Evolutionary conservation across 2,888 invertebrate genomes (phyloP).

Genomic region (Aphidius colemani): DNA sequence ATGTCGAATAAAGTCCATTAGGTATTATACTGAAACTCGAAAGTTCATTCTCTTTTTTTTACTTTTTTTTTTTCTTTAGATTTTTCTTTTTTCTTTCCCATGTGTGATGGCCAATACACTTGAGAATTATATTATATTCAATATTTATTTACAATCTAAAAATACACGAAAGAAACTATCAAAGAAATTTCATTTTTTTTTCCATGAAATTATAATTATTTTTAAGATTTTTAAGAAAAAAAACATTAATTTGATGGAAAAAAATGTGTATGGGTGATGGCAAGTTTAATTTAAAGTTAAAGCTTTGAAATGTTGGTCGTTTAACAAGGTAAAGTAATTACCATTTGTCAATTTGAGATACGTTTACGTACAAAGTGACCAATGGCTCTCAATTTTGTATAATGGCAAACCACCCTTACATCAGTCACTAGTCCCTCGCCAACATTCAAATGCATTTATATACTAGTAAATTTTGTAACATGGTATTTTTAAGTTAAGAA

Average conservation of each 20-base stretch:
- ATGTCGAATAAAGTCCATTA: conserved; percentile 61
- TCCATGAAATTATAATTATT: not conserved
- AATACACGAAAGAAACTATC: too few relatives aligned
- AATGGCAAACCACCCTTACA: conserved; percentile 57
- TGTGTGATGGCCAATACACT: conserved; percentile 28
- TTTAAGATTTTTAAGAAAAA: too few relatives aligned
- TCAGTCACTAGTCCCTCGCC: conserved; percentile 53
- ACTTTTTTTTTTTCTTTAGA: too few relatives aligned
- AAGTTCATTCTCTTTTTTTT: too few relatives aligned
- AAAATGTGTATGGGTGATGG: conserved; percentile 16
- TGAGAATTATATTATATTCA: conserved; percentile 19
- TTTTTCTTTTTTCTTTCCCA: not conserved
- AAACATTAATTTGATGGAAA: too few relatives aligned
- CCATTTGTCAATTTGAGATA: conserved; percentile 61
- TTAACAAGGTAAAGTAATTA: conserved; percentile 60
- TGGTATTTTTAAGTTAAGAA: too few relatives aligned
- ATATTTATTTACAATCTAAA: not conserved
- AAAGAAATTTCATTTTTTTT: too few relatives aligned
- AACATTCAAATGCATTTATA: conserved; percentile 23
- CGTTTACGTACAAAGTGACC: conserved; percentile 56
- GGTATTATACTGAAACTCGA: conserved; percentile 47
- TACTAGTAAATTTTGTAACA: not conserved
- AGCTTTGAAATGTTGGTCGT: conserved; percentile 46
- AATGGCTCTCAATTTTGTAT: conserved; percentile 59
- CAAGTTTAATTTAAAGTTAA: conserved; percentile 44